Evolutionary conservation across 2,888 invertebrate genomes (phyloP), one percentile per base, ranked within the genome.

Genomic region (Hypercompe scribonia): DNA sequence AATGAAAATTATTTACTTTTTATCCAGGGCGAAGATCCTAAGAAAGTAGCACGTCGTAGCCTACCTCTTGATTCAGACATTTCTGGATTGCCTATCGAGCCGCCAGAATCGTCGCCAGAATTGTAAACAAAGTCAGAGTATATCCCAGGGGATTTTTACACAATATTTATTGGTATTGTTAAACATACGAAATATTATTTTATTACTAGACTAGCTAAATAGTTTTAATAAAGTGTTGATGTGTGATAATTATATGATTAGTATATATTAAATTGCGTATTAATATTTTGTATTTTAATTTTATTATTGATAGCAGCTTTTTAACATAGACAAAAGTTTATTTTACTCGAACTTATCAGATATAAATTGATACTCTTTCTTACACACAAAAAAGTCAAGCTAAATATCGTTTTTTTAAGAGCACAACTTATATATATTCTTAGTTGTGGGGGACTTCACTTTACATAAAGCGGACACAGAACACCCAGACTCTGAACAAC

Each of bases 21-120:
- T 2, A 69, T 69, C 21, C 68, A 78, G 78, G 78, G 78, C 13
- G 70, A 66, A n/a, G 61, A 77, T 33, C 72, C 79, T 3, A 77
- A 75, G 61, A 54, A 31, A 28, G 18, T 68, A 3, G 39, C 31
- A 15, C 61, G 61, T 18, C 61, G 28, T 31, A 18, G 31, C 18
- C 61, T 61, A 18, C 31, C 18, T 61, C 8, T 31, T 31, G 61
- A 28, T 8, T 31, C 7, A 3, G 61, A 61, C 5, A 31, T 61
- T 61, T 18, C 31, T 61, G 18, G 24, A 24, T 24, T 10, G 24
- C 50, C 50, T 24, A 7, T 28, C 2, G 61, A 15, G 18, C 5
- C 61, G 0, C 61, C 61, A 11, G n/a, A n/a, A 54, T 24, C 54
- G 10, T 11, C 54, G 0, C 61, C 31, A 18, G 61, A 61, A 61